Conservation (phyloP, 2,888 invertebrate genomes). For the Lasius platythorax region DNA sequence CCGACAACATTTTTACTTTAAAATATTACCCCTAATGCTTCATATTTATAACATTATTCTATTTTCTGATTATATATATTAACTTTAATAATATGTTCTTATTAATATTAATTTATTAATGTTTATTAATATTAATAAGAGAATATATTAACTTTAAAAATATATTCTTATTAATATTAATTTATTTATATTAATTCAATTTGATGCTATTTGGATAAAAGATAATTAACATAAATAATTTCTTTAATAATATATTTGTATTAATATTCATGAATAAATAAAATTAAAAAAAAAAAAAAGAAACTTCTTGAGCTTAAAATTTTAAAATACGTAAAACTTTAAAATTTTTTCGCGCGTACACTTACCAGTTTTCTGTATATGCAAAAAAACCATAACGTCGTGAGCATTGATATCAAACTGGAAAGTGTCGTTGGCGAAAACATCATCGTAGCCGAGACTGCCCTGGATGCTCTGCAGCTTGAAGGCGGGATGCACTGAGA, state of each 20-base stretch:
- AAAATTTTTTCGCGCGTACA: neutral
- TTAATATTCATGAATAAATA: neutral
- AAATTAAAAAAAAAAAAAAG: neutral
- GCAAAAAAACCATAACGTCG: slow-evolving; percentile 99
- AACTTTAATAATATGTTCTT: no score
- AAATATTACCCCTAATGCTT: no score
- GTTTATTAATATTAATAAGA: no score
- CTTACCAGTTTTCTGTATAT: slow-evolving; percentile 98
- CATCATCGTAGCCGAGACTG: slow-evolving; percentile 94
- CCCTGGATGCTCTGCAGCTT: slow-evolving; percentile 83
- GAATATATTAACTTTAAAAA: no score
- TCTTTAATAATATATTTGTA: neutral
- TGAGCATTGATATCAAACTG: slow-evolving; percentile 96
- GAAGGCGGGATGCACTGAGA: slow-evolving; percentile 82
- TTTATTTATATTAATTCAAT: neutral
- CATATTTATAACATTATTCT: no score
- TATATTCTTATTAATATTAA: neutral
- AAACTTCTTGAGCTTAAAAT: neutral
- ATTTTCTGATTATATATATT: no score
- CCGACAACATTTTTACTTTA: no score
- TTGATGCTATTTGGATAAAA: neutral
- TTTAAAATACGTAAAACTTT: no score
- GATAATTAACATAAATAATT: neutral
- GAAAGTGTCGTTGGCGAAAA: slow-evolving; percentile 93
- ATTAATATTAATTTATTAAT: neutral